Evolutionary conservation across 1,140 invertebrate species (phyloP), one percentile per base, ranked within the genome.

Genomic region (Pseudomyrmex gracilis): DNA sequence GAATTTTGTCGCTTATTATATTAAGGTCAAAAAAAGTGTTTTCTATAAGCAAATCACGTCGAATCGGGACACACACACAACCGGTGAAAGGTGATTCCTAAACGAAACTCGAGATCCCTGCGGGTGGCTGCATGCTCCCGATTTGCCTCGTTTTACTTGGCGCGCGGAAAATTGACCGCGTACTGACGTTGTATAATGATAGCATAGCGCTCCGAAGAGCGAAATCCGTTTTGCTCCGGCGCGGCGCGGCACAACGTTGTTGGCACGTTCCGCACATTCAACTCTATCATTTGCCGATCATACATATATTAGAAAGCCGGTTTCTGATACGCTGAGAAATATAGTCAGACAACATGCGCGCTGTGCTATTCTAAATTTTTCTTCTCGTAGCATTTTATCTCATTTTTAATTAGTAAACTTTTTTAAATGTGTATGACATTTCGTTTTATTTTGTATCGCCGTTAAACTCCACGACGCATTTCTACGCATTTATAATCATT

Each of bases 31-130:
- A 83, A 85, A 43, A 85, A 58, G 63, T 82, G 17, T 47, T 47
- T 78, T 60, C 15, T 58, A 63, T 61, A 80, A 66, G 73, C 70
- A 85, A 90, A 74, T 84, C 34, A 71, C 55, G 43, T 53, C 63
- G 55, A 47, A 88, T 71, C 78, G 51, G 51, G 58, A 58, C 34
- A 34, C 34, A 34, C 24, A 24, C 34, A 68, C 68, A 58, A 55
- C 58, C 61, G 86, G 90, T 91, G 90, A 92, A 92, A 92, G 89
- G 90, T 91, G 67, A 92, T 73, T 71, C 66, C 45, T 76, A 82
- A 66, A n/a, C 9, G 61, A 24, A 17, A 47, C 22, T 17, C 10
- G 53, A 53, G 43, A 58, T 76, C n/a, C 63, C 76, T 66, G 73
- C 61, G 43, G 60, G 67, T 67, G 64, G 60, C 22, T 87, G 82